Conservation (phyloP, 2,113 vertebrate genomes). For the Entosphenus tridentatus region DNA sequence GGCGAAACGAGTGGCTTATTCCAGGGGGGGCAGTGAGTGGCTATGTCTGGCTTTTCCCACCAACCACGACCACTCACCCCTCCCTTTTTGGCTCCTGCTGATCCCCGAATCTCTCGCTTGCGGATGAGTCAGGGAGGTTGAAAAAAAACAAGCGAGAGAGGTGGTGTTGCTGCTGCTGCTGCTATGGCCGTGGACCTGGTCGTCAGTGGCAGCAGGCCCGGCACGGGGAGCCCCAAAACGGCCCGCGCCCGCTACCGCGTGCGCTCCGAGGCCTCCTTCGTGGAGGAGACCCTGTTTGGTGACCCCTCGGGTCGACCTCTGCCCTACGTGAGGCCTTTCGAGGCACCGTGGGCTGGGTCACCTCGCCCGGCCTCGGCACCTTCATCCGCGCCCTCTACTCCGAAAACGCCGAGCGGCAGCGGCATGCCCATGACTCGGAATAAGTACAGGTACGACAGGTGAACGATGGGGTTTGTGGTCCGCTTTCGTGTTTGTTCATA, state of each 20-base stretch:
- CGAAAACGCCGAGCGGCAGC: neutral
- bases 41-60: no score
- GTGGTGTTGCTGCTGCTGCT: no score
- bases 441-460: slow-evolving; percentile 20
- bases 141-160: no score
- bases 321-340: slow-evolving; percentile 12
- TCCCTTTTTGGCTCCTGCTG: no score
- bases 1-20: no score
- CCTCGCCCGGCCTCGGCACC: slow-evolving; percentile 6
- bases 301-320: slow-evolving; percentile 11
- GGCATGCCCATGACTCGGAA: slow-evolving; percentile 16
- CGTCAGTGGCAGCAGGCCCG: slow-evolving; percentile 9
- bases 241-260: slow-evolving; percentile 9
- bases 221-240: slow-evolving; percentile 7
- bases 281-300: slow-evolving; percentile 30
- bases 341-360: slow-evolving; percentile 21
- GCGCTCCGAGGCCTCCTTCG: slow-evolving; percentile 19
- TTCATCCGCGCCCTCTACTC: neutral
- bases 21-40: no score
- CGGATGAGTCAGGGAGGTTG: no score
- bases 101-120: no score
- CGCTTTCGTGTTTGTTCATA: no score
- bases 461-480: no score
- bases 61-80: no score
- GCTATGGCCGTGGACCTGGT: slow-evolving; percentile 10